A percentile compares a stretch with the other conserved stretches of the same genome.
Evolutionary conservation across 2,113 vertebrate genomes (phyloP).

Genomic region (Amphilophus citrinellus): DNA sequence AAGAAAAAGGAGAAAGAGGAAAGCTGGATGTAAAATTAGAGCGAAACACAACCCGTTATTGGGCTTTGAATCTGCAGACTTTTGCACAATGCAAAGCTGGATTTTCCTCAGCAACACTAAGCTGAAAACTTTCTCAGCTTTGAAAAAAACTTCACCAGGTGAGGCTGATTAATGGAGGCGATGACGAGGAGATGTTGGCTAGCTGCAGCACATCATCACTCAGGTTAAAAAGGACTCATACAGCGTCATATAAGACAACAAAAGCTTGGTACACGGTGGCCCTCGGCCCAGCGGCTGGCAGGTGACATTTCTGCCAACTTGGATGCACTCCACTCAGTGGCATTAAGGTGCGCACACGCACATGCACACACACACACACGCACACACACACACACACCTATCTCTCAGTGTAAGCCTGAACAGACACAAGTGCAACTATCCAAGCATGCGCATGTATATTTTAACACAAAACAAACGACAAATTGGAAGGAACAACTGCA

Average conservation of each 20-base stretch:
- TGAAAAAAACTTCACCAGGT: constrained; percentile 21
- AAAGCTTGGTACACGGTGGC: constrained; percentile 29
- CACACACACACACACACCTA: not conserved
- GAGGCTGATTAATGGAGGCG: constrained; percentile 27
- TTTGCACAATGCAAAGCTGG: not conserved
- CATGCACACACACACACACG: constrained; percentile 25
- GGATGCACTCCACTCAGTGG: constrained; percentile 31
- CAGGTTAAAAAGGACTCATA: constrained; percentile 61
- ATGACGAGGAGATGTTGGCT: constrained; percentile 36
- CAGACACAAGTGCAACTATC: constrained; percentile 5
- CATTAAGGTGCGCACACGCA: constrained; percentile 4
- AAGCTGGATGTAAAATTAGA: not conserved
- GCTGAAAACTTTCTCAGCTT: not conserved
- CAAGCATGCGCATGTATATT: not conserved
- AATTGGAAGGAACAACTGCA: constrained; percentile 13
- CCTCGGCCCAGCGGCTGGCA: constrained; percentile 28
- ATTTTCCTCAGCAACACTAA: not conserved
- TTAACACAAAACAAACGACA: constrained; percentile 5
- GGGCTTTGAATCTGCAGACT: not conserved
- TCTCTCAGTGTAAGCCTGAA: not conserved
- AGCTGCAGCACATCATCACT: constrained; percentile 45
- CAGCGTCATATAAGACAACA: constrained; percentile 36
- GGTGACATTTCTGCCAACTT: constrained; percentile 62
- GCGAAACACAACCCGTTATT: not conserved
- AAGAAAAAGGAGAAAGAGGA: not conserved